Percentiles rank a stretch among this genome's conserved stretches.
These are phyloP conservation scores for Oncorhynchus masou DNA, from an alignment of 2,113 vertebrate species.

Conservation along the genomic window DNA sequence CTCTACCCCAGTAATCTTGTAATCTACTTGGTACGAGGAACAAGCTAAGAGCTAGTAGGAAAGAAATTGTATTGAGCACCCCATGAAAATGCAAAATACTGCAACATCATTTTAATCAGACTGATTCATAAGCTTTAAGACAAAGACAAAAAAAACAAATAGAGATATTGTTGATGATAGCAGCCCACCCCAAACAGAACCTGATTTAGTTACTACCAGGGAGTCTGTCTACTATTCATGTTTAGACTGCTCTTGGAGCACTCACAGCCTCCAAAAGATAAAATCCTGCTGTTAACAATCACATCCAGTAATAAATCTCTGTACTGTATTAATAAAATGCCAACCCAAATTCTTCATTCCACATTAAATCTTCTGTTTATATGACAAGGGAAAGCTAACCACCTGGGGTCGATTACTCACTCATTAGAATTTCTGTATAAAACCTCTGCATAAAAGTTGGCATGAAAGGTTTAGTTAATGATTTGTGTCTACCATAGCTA, in stretches of 20 bases:
- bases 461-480: not conserved
- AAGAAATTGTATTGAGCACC: too few relatives aligned
- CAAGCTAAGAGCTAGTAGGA: too few relatives aligned
- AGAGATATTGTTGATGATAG: too few relatives aligned
- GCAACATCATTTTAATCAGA: too few relatives aligned
- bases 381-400: not conserved
- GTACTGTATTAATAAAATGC: conserved; percentile 20
- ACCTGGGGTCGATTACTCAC: conserved; percentile 6
- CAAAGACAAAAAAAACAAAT: too few relatives aligned
- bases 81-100: too few relatives aligned
- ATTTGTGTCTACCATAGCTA: not conserved
- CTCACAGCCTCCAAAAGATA: conserved; percentile 9
- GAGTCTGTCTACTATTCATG: conserved; percentile 22
- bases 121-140: too few relatives aligned
- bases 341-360: not conserved
- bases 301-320: conserved; percentile 28
- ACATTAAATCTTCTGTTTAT: conserved; percentile 8
- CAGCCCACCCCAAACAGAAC: too few relatives aligned
- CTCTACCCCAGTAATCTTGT: too few relatives aligned
- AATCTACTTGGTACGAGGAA: too few relatives aligned
- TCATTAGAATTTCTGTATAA: not conserved
- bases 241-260: conserved; percentile 32
- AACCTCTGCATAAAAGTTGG: not conserved
- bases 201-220: not conserved
- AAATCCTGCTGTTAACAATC: conserved; percentile 14